Conservation (phyloP, 2,888 invertebrate species). For the Dicycla oo region DNA sequence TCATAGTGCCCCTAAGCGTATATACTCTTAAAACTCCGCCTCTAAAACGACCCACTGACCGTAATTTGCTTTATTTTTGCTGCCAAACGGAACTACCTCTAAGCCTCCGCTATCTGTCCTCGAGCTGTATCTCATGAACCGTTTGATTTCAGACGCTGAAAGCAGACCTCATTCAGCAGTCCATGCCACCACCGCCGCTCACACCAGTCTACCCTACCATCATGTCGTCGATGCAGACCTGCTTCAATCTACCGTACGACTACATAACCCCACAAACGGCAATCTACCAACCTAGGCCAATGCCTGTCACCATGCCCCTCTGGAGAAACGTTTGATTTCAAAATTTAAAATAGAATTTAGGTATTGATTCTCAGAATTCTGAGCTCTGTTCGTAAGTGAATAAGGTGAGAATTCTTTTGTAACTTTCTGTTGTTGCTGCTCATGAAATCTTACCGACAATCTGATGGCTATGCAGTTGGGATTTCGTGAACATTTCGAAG, state of each 20-base stretch:
- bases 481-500: conserved; percentile 23
- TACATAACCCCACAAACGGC: conserved; percentile 66
- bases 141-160: conserved; percentile 74
- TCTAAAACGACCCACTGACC: no score
- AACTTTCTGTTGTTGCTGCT: conserved; percentile 23
- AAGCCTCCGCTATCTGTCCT: no score
- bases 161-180: conserved; percentile 73
- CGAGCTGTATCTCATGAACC: no score
- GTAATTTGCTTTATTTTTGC: no score
- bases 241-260: conserved; percentile 75
- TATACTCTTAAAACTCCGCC: no score
- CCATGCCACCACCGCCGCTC: conserved; percentile 68
- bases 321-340: conserved; percentile 75
- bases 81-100: no score
- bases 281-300: conserved; percentile 69
- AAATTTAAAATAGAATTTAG: conserved; percentile 14
- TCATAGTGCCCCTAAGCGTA: no score
- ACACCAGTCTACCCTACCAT: conserved; percentile 72
- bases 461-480: conserved; percentile 33
- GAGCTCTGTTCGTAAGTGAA: conserved; percentile 59
- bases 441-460: conserved; percentile 39
- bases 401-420: conserved; percentile 53
- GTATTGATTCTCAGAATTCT: conserved; percentile 56
- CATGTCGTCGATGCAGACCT: conserved; percentile 71
- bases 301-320: conserved; percentile 72